phyloP scores from a whole-genome alignment of 1,140 invertebrate species.

The Chymomyza costata region DNA sequence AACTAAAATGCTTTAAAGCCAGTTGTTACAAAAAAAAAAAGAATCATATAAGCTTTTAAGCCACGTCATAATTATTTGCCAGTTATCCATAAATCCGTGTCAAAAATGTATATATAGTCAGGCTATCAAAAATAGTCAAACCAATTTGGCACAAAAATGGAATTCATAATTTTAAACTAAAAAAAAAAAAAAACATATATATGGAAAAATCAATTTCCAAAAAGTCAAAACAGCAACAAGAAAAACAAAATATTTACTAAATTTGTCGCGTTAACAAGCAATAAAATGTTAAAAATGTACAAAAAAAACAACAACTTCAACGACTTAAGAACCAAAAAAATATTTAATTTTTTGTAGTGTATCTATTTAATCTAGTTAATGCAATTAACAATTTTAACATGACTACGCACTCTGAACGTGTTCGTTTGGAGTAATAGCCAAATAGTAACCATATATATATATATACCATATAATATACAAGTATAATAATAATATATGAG shows the following conservation, averaged over 20 bases:
- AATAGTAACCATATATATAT: conserved; percentile 1
- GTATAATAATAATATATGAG: no score
- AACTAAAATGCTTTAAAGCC: no score
- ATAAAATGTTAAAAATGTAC: conserved; percentile 73
- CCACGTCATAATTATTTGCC: conserved; percentile 29
- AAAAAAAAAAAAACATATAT: conserved; percentile 16
- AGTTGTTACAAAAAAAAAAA: no score
- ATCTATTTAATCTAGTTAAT: conserved; percentile 74
- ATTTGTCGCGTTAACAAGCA: conserved; percentile 74
- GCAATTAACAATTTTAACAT: conserved; percentile 75
- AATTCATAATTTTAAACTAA: conserved; percentile 56
- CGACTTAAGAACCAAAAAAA: no score
- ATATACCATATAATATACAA: no score
- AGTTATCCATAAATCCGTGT: conserved; percentile 49
- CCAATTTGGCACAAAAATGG: conserved; percentile 29
- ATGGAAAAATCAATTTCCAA: conserved; percentile 27
- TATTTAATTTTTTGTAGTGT: conserved; percentile 5
- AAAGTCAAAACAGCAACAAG: conserved; percentile 38
- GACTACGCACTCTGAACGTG: conserved; percentile 66
- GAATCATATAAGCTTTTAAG: background rate
- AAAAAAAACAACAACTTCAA: conserved; percentile 16
- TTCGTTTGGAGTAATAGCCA: no score
- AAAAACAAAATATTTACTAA: conserved; percentile 58
- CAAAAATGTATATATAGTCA: conserved; percentile 68
- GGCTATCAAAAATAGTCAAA: conserved; percentile 33